Conservation (phyloP, 2,888 invertebrate genomes). For the Colostygia pectinataria region DNA sequence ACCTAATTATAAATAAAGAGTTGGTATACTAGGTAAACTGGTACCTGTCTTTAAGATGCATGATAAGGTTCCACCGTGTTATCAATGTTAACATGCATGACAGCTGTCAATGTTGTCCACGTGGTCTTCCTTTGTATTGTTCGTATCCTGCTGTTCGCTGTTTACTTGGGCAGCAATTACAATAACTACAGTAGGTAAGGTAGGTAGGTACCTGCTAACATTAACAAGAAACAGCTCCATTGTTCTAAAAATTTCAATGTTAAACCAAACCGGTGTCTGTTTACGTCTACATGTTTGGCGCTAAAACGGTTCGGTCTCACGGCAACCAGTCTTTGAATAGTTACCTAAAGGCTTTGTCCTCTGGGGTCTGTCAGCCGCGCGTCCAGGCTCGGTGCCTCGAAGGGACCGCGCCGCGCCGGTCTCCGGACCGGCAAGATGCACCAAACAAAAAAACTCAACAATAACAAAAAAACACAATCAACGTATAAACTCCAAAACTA, state of each 20-base stretch:
- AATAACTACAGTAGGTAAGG: conserved; percentile 13
- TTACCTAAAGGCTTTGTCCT: conserved; percentile 81
- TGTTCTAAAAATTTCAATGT: conserved; percentile 38
- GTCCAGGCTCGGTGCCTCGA: conserved; percentile 74
- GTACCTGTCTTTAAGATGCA: too few relatives aligned
- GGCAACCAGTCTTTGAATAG: conserved; percentile 48
- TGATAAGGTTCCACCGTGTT: too few relatives aligned
- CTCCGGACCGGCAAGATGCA: conserved; percentile 80
- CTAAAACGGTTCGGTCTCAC: conserved; percentile 39
- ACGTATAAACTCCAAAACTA: conserved; percentile 74
- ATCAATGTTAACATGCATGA: conserved; percentile 23
- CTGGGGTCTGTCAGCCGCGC: conserved; percentile 66
- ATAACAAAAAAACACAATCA: conserved; percentile 79
- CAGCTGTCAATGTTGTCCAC: conserved; percentile 32
- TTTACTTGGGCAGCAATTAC: conserved; percentile 16
- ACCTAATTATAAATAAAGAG: too few relatives aligned
- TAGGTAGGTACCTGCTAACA: too few relatives aligned
- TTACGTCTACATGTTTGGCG: conserved; percentile 54
- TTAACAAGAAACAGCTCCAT: conserved; percentile 30
- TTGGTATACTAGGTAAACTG: too few relatives aligned
- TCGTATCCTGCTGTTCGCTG: conserved; percentile 7
- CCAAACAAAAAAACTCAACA: conserved; percentile 82
- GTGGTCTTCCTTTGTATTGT: conserved; percentile 25
- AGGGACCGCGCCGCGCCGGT: conserved; percentile 68
- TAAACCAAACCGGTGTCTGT: conserved; percentile 42